Base-by-base conservation (phyloP, 37 sponge, comb jelly and placozoan species). In the Beroe forskalii region DNA sequence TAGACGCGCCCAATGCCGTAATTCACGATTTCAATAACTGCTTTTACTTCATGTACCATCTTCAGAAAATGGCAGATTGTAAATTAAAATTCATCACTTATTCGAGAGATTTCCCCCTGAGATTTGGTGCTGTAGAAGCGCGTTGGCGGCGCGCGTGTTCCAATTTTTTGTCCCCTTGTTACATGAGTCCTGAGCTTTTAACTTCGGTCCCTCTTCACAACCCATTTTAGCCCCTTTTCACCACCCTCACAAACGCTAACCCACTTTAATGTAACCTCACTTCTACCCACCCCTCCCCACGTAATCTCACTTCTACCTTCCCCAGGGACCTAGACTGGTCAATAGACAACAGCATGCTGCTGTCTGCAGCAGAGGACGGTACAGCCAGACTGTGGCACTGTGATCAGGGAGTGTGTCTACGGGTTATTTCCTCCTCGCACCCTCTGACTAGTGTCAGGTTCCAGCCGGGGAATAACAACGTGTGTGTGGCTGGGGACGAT, bases 391-490 rank as follows among this genome's bases (percentile, higher is more conserved):
- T 72, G 9, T 72, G 75, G 75, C 3, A 30, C 8, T 72, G 75
- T 72, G 75, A 72, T 20, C 9, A 14, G 35, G 75, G 75, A 6
- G 35, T 20, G 6, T 72, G 75, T 72, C 31, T 72, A 23, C 75
- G 75, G 38, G 30, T 30, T 72, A 37, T 72, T 20, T 20, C 75
- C 40, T 38, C 37, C 40, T 38, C 37, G 2, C 37, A 37, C 39
- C 75, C 75, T 4, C 37, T 72, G 0, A 38, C 75, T 36, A 39
- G 39, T 36, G 39, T 72, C 40, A 33, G 75, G 9, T 72, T 72
- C 39, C 75, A 72, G 75, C 75, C 75, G 35, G 20, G 28, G 75
- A 72, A 72, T 39, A 72, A 72, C 39, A 72, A 72, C 40, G 75
- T 72, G 14, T 72, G 75, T 20, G 75, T 72, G 40, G 75, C 75